phyloP scores from a whole-genome alignment of 2,888 invertebrate genomes.

The Lysandra coridon region DNA sequence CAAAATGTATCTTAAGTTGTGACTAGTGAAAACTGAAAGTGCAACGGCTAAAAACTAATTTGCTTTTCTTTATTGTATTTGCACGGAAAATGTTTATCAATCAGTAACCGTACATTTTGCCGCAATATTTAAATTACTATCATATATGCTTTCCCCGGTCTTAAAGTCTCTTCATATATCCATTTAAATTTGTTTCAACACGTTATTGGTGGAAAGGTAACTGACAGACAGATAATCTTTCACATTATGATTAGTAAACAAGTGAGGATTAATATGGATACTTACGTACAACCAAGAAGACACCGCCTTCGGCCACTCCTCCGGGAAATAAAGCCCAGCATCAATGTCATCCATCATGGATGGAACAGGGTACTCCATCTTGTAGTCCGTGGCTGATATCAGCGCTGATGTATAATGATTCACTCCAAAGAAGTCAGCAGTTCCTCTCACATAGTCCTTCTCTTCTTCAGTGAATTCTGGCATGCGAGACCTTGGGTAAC shows the following conservation, averaged over 20 bases:
- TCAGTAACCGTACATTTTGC: too few relatives aligned
- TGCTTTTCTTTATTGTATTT: too few relatives aligned
- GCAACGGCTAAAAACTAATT: too few relatives aligned
- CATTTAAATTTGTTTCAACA: too few relatives aligned
- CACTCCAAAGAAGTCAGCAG: conserved; percentile 68
- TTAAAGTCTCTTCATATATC: too few relatives aligned
- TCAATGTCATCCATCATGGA: conserved; percentile 53
- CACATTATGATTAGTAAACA: too few relatives aligned
- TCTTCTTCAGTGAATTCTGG: conserved; percentile 52
- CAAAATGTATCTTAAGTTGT: too few relatives aligned
- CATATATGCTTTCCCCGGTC: too few relatives aligned
- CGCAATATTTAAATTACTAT: too few relatives aligned
- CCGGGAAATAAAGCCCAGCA: conserved; percentile 36
- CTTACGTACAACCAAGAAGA: conserved; percentile 54
- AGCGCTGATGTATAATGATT: conserved; percentile 67
- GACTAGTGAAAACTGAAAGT: too few relatives aligned
- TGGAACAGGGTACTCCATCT: conserved; percentile 38
- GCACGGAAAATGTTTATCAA: too few relatives aligned
- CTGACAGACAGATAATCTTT: background rate
- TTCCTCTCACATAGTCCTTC: conserved; percentile 48
- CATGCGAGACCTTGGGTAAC: conserved; percentile 49
- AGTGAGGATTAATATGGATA: background rate
- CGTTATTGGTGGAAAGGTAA: background rate
- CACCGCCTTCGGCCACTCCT: conserved; percentile 51
- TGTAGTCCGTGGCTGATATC: conserved; percentile 42